Evolutionary conservation across 2,113 vertebrate species (phyloP), one percentile per base, ranked within the genome.

Genomic region (Hiodon alosoides): DNA sequence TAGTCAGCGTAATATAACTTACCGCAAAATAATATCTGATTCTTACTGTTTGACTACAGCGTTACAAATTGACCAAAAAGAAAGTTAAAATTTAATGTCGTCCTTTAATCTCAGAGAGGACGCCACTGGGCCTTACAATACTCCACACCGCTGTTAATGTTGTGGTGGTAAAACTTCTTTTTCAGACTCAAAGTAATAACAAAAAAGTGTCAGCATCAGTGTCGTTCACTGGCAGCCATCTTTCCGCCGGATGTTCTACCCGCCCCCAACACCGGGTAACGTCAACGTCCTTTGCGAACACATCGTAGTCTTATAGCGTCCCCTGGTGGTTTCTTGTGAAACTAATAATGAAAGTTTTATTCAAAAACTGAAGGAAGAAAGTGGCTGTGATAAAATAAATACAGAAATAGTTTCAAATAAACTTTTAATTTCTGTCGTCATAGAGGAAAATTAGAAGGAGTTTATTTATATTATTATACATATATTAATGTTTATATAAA

Each of bases 181-280:
- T 7, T 3, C 17, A 55, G 60, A 62, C 13, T 31, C n/a, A 66
- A 53, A 62, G 48, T 73, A 65, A 65, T 66, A 66, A 53, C 67
- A 58, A 46, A 8, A 13, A 68, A 68, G 74, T 76, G 50, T 64
- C 69, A 71, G 53, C 61, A 16, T 62, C 67, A 64, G 59, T 31
- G 75, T 55, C 67, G 31, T 52, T 62, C n/a, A 50, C 46, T 31
- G 59, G 77, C 17, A 17, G 79, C 78, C 81, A 77, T 82, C 78
- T 71, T 65, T 77, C 79, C 74, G 66, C 84, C 74, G 69, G 77
- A 75, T 76, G 77, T 75, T 48, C n/a, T 11, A 52, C 16, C 61
- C 76, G n/a, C 72, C 14, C 55, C 67, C 55, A 67, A 31, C n/a
- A 51, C 52, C 54, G 68, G 83, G 78, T 69, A 53, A 69, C 0